Evolutionary conservation across 2,113 vertebrate genomes (phyloP), one percentile per base, ranked within the genome.

Genomic region (Misgurnus anguillicaudatus): DNA sequence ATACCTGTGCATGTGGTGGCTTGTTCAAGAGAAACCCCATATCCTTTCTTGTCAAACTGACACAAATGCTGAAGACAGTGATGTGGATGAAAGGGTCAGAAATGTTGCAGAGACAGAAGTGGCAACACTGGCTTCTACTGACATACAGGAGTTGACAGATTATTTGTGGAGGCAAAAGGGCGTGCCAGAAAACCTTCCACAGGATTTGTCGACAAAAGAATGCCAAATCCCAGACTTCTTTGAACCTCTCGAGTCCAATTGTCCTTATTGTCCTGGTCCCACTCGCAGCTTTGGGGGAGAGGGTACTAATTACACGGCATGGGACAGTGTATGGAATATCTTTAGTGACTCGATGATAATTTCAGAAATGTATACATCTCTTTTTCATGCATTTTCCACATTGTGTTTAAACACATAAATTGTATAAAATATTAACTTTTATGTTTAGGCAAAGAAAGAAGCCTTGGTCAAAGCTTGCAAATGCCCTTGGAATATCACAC

Each of bases 21-120:
- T 62, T 5, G 38, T 38, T 36, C 31, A 62, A 62, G 60, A 62
- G 60, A 31, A 36, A 64, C 62, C 62, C 5, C 60, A 62, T 24
- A 21, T 62, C 11, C 60, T 62, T 36, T 62, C 60, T 62, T 62
- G 58, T 61, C 58, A 61, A 24, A 61, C 24, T 62, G 60, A 62
- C 21, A 2, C 24, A 62, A 31, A 62, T 62, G 11, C 60, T 62
- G 11, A 11, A 62, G 60, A 62, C 24, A 62, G 60, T 16, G 60
- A 62, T 62, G 60, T 31, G 24, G 60, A 62, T 36, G 60, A 36
- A 62, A 62, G 11, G 24, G 60, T 62, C 11, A 62, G 60, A 36
- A 10, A 36, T 62, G 21, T 61, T 61, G 21, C 58, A 61, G 58
- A 61, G 10, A 61, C 21, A 6, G 21, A 61, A 61, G 21, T 61